Conservation (phyloP, 2,113 vertebrate species). For the Tychaedon coryphoeus region DNA sequence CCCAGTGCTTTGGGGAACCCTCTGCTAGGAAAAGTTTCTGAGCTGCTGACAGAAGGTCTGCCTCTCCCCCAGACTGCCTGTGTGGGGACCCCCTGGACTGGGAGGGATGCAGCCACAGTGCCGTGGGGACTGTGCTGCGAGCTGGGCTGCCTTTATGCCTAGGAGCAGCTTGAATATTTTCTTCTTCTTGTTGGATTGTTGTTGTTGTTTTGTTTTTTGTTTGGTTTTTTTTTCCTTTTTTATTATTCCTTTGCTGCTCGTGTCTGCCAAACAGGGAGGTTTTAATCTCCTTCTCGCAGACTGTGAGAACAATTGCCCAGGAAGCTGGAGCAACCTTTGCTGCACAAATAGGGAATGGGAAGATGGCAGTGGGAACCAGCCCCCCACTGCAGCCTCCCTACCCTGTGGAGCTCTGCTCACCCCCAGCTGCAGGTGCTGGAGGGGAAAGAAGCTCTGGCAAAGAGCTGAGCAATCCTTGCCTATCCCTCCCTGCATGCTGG, state of each 20-base stretch:
- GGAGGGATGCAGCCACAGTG: background rate
- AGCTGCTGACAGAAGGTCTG: background rate
- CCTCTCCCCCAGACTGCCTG: background rate
- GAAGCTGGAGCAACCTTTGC: background rate
- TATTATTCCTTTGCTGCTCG: background rate
- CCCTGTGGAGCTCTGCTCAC: background rate
- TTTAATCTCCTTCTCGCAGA: slow-evolving; percentile 12
- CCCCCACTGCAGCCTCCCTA: background rate
- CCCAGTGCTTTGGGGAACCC: background rate
- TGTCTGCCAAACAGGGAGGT: background rate
- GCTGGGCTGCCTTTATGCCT: background rate
- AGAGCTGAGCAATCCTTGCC: background rate
- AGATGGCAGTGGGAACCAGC: background rate
- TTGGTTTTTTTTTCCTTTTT: background rate
- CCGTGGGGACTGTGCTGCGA: background rate
- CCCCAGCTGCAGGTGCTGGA: background rate
- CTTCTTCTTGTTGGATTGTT: background rate
- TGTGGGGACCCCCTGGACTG: background rate
- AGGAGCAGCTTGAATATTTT: background rate
- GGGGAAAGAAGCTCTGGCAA: background rate
- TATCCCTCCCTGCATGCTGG: rapidly evolving
- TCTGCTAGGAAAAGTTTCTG: background rate
- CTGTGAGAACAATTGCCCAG: background rate
- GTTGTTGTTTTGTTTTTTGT: background rate
- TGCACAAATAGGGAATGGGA: background rate